Conservation (phyloP, 1,140 invertebrate species). For the Laupala kohalensis region DNA sequence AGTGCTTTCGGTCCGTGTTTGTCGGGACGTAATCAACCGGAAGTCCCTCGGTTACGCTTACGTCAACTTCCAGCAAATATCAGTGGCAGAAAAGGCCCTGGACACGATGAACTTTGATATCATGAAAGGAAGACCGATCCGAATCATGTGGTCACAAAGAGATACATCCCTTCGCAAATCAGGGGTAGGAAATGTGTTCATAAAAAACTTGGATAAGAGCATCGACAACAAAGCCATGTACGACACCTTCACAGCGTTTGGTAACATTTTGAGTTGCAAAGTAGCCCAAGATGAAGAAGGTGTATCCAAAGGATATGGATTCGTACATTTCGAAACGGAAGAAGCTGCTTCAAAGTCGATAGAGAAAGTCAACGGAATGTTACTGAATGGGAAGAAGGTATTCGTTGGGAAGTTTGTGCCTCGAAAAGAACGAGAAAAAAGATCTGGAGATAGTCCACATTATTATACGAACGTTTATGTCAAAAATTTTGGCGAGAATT, state of each 20-base stretch:
- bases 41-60: conserved; percentile 98
- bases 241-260: conserved; percentile 99
- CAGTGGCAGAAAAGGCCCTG: conserved; percentile 93
- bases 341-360: conserved; percentile 96
- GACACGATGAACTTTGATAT: conserved; percentile 99
- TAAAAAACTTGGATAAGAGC: conserved; percentile 96
- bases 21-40: conserved; percentile 92
- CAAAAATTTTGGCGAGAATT: conserved; percentile 95
- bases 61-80: conserved; percentile 98
- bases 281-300: conserved; percentile 92
- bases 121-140: conserved; percentile 91
- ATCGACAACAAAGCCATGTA: conserved; percentile 99
- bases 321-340: conserved; percentile 99
- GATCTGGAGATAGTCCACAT: conserved; percentile 93
- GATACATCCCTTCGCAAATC: conserved; percentile 97
- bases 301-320: conserved; percentile 94
- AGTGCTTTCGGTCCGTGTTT: conserved; percentile 96
- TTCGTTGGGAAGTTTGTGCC: conserved; percentile 98
- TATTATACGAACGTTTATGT: conserved; percentile 99
- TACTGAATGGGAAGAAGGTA: conserved; percentile 84
- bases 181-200: conserved; percentile 99
- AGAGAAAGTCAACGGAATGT: conserved; percentile 93
- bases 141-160: conserved; percentile 99
- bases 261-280: conserved; percentile 98
- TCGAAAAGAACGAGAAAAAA: conserved; percentile 93